phyloP scores from a whole-genome alignment of 1,140 invertebrate genomes.

The Drosophila oshimai region DNA sequence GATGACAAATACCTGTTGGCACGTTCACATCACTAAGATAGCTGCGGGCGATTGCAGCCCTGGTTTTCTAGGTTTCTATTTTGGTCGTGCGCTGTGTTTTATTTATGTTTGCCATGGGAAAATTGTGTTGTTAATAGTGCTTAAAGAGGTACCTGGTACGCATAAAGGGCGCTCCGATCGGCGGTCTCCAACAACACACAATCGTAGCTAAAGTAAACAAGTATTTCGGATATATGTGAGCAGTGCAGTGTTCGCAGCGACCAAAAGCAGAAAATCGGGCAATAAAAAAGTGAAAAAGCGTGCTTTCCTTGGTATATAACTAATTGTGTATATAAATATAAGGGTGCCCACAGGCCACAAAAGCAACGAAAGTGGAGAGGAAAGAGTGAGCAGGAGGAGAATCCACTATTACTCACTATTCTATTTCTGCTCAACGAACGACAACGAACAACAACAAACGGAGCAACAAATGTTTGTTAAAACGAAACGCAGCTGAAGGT shows the following conservation, averaged over 20 bases:
- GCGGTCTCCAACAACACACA: neutral
- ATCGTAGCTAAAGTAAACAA: neutral
- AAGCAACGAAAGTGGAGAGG: neutral
- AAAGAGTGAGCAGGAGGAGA: neutral
- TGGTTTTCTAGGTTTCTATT: conserved; percentile 18
- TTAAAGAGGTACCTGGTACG: conserved; percentile 1
- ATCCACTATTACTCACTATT: conserved; percentile 21
- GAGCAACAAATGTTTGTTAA: conserved; percentile 72
- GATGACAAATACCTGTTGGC: neutral
- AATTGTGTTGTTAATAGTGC: conserved; percentile 20
- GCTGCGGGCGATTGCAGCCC: neutral
- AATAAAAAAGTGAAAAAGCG: conserved; percentile 6
- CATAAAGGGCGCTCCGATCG: neutral
- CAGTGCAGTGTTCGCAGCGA: neutral
- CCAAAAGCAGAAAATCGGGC: conserved; percentile 20
- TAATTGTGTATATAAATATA: conserved; percentile 22
- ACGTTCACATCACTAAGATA: neutral
- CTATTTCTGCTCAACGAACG: conserved; percentile 29
- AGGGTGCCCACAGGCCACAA: neutral
- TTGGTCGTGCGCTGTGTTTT: conserved; percentile 35
- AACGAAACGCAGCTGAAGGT: conserved; percentile 55
- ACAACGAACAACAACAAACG: conserved; percentile 44
- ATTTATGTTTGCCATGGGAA: conserved; percentile 39
- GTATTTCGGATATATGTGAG: neutral
- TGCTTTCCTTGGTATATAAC: neutral